Evolutionary conservation across 2,113 vertebrate species (phyloP), one percentile per base, ranked within the genome.

Genomic region (Tetrao urogallus): DNA sequence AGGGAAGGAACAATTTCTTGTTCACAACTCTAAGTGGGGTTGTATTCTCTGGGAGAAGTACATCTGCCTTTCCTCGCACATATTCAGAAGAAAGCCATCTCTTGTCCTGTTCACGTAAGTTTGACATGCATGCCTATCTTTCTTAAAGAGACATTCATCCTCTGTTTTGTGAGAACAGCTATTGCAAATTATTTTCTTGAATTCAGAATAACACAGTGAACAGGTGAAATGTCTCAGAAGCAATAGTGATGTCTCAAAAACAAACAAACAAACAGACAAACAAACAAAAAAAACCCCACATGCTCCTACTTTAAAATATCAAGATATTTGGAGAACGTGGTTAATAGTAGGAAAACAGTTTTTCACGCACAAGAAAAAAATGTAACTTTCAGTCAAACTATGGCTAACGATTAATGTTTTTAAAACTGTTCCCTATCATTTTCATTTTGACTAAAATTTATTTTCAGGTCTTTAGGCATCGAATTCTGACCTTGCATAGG

Each of bases 1-100:
- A 57, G 47, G 40, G 58, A n/a, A 57, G 32, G 36, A 11, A 86
- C 52, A 20, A 8, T 52, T 63, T 52, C 47, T 85, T 30, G 36
- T 34, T 85, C 32, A 21, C 28, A 40, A 58, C 38, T 65, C 14
- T 14, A 38, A 63, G 22, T 47, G 34, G 38, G 32, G 47, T 48
- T 1, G 1, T 0, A 3, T 38, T 64, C 40, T 42, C 54, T 74
- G 45, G 36, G 58, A 69, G 54, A 2, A 1, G 21, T 20, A 38
- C 24, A 1, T 40, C 30, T 3, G 0, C 19, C 32, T 21, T 43
- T 42, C 60, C 30, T 20, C 54, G 42, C 1, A 0, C 8, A 6
- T 17, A 30, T 22, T n/a, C 2, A 16, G 40, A 48, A 69, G 63
- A 34, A 40, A 89, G 27, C 12, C 43, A 13, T 52, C 24, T 16